A percentile compares a stretch with the other conserved stretches of the same genome.
phyloP scores from a whole-genome alignment of 1,140 invertebrate species.

The Branchinecta lynchi region DNA sequence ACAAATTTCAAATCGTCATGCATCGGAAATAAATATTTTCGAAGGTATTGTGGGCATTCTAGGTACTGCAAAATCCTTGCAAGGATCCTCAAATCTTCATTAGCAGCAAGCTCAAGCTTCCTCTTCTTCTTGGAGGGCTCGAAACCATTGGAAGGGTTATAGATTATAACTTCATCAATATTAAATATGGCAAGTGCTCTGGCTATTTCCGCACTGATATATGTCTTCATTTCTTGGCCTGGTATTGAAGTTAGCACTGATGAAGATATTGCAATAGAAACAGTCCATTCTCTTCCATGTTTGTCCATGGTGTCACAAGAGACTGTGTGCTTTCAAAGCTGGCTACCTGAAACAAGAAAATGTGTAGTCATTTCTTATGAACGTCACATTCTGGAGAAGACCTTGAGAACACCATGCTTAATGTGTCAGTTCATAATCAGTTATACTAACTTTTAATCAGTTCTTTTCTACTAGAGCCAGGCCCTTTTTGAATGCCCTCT shows the following conservation, averaged over 20 bases:
- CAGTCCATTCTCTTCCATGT: constrained; percentile 34
- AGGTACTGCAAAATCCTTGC: constrained; percentile 40
- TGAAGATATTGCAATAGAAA: constrained; percentile 85
- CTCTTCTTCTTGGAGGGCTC: constrained; percentile 36
- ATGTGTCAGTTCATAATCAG: too few relatives aligned
- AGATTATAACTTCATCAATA: constrained; percentile 44
- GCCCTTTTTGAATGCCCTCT: too few relatives aligned
- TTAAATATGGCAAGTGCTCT: constrained; percentile 39
- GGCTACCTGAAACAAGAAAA: too few relatives aligned
- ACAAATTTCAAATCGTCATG: constrained; percentile 29
- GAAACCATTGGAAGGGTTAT: constrained; percentile 36
- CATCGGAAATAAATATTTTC: constrained; percentile 39
- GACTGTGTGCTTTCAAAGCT: neutral
- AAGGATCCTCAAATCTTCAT: constrained; percentile 38
- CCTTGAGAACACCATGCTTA: too few relatives aligned
- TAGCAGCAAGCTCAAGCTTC: constrained; percentile 45
- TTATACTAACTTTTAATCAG: too few relatives aligned
- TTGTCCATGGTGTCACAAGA: neutral
- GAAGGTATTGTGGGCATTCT: constrained; percentile 45
- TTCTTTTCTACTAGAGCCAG: too few relatives aligned
- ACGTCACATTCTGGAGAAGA: too few relatives aligned
- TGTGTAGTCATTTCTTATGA: too few relatives aligned
- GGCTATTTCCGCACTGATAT: constrained; percentile 57
- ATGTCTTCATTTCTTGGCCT: constrained; percentile 64
- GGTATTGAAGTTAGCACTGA: constrained; percentile 93